These are phyloP conservation scores for Semibalanus balanoides DNA, from an alignment of 1,140 invertebrate species.

Conservation along the genomic window DNA sequence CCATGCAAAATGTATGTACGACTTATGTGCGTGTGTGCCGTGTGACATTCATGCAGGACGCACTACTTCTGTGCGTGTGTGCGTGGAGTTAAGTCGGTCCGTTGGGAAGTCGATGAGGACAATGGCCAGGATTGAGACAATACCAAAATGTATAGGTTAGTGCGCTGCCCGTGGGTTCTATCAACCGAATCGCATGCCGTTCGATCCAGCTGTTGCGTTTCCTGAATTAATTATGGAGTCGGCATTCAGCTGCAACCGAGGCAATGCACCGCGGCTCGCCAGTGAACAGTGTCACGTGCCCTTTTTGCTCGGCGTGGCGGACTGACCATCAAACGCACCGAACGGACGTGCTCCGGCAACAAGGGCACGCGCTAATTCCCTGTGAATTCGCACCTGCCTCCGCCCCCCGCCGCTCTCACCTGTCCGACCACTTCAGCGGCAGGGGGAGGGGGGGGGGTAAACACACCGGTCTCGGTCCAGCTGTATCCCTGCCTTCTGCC, in stretches of 20 bases:
- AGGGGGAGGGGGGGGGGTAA: too few species aligned
- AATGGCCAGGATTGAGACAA: too few species aligned
- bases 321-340: not conserved
- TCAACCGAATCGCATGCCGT: too few species aligned
- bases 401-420: not conserved
- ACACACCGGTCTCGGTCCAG: not conserved
- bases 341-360: not conserved
- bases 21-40: too few species aligned
- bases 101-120: too few species aligned
- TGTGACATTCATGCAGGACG: too few species aligned
- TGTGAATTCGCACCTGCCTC: not conserved
- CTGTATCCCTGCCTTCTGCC: not conserved
- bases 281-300: not conserved
- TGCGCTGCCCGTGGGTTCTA: too few species aligned
- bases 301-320: not conserved
- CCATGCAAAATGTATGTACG: too few species aligned
- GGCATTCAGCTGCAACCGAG: not conserved
- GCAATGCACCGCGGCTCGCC: not conserved
- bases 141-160: too few species aligned
- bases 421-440: not conserved
- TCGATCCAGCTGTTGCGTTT: not conserved
- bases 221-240: not conserved
- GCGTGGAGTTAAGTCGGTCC: too few species aligned
- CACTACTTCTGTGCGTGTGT: too few species aligned
- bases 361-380: not conserved